These are phyloP conservation scores for Eretmodus cyanostictus DNA, from an alignment of 2,113 vertebrate species.

Conservation along the genomic window DNA sequence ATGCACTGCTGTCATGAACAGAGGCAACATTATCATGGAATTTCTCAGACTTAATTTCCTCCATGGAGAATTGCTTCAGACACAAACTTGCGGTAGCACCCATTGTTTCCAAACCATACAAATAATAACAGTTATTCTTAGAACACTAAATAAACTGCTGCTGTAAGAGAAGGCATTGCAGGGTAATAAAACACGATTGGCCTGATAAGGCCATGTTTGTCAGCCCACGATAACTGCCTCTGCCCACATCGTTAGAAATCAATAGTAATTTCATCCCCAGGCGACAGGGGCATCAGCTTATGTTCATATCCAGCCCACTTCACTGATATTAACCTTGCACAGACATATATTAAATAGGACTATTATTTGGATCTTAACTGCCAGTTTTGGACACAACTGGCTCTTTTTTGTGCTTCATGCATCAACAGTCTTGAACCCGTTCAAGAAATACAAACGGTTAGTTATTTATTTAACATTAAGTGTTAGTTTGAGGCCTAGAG, in stretches of 20 bases:
- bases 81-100: neutral
- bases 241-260: constrained; percentile 7
- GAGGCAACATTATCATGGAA: neutral
- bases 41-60: constrained; percentile 23
- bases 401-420: neutral
- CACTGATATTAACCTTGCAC: neutral
- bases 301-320: constrained; percentile 3
- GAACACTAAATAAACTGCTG: neutral
- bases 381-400: neutral
- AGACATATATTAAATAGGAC: neutral
- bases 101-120: neutral
- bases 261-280: constrained; percentile 17
- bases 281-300: neutral
- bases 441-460: neutral
- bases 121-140: neutral
- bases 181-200: neutral
- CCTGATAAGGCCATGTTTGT: neutral
- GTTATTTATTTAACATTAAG: neutral
- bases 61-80: neutral
- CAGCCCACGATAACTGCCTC: neutral
- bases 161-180: neutral
- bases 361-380: neutral
- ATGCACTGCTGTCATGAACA: neutral
- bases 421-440: neutral
- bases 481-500: neutral